Evolutionary conservation across 2,113 vertebrate genomes (phyloP).

Genomic region (Phrynosoma platyrhinos): DNA sequence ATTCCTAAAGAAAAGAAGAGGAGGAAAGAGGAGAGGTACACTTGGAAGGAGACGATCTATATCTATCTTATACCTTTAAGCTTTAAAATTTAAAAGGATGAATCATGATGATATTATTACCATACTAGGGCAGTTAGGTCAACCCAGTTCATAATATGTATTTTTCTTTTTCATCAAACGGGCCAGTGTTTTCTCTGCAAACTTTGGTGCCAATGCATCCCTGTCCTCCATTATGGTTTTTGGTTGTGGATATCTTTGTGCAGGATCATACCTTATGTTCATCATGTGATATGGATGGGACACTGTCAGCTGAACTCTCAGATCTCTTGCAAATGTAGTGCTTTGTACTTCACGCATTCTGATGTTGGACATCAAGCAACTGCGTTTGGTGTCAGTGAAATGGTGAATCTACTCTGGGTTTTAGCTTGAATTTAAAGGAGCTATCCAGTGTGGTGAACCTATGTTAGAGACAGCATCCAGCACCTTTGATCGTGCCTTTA

Average conservation of each 20-base stretch:
- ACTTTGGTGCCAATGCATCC: background rate
- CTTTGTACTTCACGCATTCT: background rate
- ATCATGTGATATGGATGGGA: background rate
- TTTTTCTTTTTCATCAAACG: no score
- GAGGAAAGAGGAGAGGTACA: background rate
- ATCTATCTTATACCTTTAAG: background rate
- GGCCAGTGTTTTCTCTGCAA: no score
- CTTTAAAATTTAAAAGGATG: background rate
- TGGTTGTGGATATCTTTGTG: background rate
- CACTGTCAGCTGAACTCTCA: background rate
- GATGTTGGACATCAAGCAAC: background rate
- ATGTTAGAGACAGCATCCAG: no score
- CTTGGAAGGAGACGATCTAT: background rate
- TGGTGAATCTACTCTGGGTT: background rate
- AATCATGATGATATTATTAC: background rate
- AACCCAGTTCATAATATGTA: no score
- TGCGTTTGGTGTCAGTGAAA: background rate
- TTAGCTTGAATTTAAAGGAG: no score
- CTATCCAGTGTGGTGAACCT: no score
- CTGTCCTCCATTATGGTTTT: background rate
- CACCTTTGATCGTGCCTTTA: no score
- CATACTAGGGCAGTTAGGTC: background rate
- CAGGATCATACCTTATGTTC: background rate
- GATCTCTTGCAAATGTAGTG: background rate
- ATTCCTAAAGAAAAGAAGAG: background rate